Conservation (phyloP, 2,888 invertebrate species). For the Exocentrus adspersus region DNA sequence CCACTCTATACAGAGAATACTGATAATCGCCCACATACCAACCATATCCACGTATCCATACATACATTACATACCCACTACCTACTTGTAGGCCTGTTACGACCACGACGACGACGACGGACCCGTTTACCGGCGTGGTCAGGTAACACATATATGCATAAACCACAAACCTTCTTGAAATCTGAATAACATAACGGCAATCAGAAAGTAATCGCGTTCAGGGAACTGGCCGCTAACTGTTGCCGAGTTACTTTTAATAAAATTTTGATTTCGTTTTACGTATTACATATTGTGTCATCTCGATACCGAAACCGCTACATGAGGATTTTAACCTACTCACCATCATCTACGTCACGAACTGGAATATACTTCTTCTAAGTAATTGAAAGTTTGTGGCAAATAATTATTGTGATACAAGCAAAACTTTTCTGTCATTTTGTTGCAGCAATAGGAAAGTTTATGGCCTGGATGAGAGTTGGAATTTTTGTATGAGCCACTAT, state of each 20-base stretch:
- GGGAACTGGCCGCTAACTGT: slow-evolving; percentile 50
- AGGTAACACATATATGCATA: slow-evolving; percentile 52
- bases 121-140: slow-evolving; percentile 47
- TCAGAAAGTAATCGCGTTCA: slow-evolving; percentile 53
- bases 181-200: slow-evolving; percentile 55
- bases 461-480: too few relatives aligned
- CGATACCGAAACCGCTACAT: slow-evolving; percentile 33
- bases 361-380: too few relatives aligned
- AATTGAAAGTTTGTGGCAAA: not conserved
- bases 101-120: slow-evolving; percentile 10
- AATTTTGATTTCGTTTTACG: slow-evolving; percentile 61
- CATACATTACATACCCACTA: too few relatives aligned
- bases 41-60: slow-evolving; percentile 3
- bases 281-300: slow-evolving; percentile 41
- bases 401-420: too few relatives aligned
- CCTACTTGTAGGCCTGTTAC: too few relatives aligned
- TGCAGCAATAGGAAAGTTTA: too few relatives aligned
- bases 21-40: slow-evolving; percentile 25
- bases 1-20: slow-evolving; percentile 14
- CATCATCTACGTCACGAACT: not conserved
- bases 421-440: too few relatives aligned
- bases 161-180: slow-evolving; percentile 36
- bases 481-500: too few relatives aligned
- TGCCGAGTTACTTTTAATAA: slow-evolving; percentile 59
- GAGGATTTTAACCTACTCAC: slow-evolving; percentile 44